These are phyloP conservation scores for Glossophaga mutica DNA, from an alignment of 2,797 vertebrate species.

Conservation along the genomic window DNA sequence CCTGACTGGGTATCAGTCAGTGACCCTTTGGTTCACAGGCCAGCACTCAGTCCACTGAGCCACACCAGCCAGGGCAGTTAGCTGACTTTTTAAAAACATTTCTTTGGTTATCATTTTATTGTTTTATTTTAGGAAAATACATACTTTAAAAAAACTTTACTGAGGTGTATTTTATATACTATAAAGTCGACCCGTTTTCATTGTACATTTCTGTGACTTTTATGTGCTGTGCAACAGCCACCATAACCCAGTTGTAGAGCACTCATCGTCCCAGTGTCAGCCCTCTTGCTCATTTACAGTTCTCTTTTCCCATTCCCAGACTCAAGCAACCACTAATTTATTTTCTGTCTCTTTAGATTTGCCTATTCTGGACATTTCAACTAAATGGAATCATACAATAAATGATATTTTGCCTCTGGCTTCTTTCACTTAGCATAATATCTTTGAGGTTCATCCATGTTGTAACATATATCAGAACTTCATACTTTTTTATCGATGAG, in stretches of 20 bases:
- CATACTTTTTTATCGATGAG: not conserved
- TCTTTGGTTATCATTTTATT: slow-evolving; percentile 11
- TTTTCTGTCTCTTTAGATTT: not conserved
- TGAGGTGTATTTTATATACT: slow-evolving; percentile 4
- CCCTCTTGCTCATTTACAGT: not conserved
- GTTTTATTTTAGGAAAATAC: slow-evolving; percentile 26
- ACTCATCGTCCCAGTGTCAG: not conserved
- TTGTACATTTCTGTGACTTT: not conserved
- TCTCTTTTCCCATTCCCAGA: not conserved
- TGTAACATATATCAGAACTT: not conserved
- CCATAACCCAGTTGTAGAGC: not conserved
- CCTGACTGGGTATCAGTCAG: too few species aligned
- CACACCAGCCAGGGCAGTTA: not conserved
- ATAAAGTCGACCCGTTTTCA: not conserved
- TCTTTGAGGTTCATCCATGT: not conserved
- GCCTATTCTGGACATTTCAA: not conserved
- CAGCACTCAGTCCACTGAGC: too few species aligned
- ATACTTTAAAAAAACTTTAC: not conserved
- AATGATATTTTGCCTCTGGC: not conserved
- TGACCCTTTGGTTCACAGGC: too few species aligned
- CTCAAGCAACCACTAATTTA: not conserved
- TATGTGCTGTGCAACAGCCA: not conserved
- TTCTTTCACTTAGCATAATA: not conserved
- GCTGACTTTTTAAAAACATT: not conserved
- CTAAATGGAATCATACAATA: not conserved